phyloP scores from a whole-genome alignment of 1,140 invertebrate species.

The Sweltsa coloradensis region DNA sequence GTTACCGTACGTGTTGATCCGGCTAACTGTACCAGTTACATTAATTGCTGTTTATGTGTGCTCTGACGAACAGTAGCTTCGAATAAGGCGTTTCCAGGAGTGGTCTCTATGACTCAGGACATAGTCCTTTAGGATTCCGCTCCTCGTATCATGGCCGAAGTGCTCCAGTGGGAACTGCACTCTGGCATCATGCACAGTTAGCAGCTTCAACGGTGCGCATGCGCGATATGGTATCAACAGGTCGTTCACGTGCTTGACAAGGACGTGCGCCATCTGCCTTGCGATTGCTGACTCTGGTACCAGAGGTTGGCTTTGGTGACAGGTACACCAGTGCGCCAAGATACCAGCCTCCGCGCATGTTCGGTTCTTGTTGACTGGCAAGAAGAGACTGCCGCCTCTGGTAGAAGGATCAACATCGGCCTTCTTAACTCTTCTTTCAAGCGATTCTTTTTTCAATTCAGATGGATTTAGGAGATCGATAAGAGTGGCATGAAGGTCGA shows the following conservation, averaged over 20 bases:
- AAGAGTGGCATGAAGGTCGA: conserved; percentile 51
- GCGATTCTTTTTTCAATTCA: conserved; percentile 20
- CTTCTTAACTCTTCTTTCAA: too few relatives aligned
- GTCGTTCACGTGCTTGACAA: conserved; percentile 49
- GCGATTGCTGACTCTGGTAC: not conserved
- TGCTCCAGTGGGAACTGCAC: conserved; percentile 23
- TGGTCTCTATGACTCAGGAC: conserved; percentile 49
- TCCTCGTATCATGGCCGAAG: conserved; percentile 7
- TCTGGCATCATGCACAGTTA: conserved; percentile 39
- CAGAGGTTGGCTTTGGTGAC: conserved; percentile 39
- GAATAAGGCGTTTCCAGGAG: conserved; percentile 58
- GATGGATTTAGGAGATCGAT: conserved; percentile 42
- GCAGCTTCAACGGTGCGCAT: conserved; percentile 38
- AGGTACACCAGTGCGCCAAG: conserved; percentile 73
- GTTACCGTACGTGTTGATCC: conserved; percentile 68
- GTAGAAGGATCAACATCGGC: too few relatives aligned
- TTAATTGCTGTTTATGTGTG: conserved; percentile 13
- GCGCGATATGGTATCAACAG: conserved; percentile 35
- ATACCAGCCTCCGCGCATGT: conserved; percentile 65
- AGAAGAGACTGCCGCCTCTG: conserved; percentile 62
- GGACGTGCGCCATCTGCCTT: conserved; percentile 22
- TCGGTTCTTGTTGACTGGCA: conserved; percentile 51
- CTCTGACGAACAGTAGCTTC: conserved; percentile 50
- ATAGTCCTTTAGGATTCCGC: conserved; percentile 37
- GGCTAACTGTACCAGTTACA: conserved; percentile 53